Percentiles rank a stretch among this genome's conserved stretches.
These are phyloP conservation scores for Scytalopus superciliaris DNA, from an alignment of 2,113 vertebrate genomes.

Conservation along the genomic window DNA sequence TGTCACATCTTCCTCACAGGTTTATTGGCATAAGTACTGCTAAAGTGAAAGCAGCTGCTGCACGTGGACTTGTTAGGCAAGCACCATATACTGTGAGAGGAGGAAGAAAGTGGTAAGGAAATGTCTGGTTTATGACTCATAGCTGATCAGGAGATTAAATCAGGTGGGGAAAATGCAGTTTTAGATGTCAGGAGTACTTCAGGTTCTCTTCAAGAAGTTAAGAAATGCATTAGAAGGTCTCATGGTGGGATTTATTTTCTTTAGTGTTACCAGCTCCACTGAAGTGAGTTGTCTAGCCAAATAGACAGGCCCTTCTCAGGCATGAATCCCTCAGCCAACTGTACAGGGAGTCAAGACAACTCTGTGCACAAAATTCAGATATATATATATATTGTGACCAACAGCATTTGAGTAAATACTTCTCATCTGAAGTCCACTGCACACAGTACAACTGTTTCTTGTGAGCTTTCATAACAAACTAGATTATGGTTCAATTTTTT, in stretches of 20 bases:
- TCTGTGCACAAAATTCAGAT: background rate
- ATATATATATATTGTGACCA: background rate
- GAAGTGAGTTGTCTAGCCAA: background rate
- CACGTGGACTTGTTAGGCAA: background rate
- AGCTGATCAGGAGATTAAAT: background rate
- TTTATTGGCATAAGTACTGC: background rate
- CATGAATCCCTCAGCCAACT: background rate
- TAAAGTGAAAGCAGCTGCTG: background rate
- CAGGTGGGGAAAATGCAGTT: background rate
- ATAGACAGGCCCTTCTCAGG: background rate
- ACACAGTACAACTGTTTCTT: background rate
- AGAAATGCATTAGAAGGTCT: background rate
- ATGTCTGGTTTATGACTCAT: background rate
- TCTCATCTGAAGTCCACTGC: background rate
- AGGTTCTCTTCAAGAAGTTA: background rate
- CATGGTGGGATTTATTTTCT: background rate
- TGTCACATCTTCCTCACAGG: background rate
- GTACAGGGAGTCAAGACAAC: background rate
- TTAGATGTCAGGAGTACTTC: background rate
- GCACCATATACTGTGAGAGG: background rate
- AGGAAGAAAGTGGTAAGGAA: background rate
- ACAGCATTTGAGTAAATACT: background rate
- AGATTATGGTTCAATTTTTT: background rate
- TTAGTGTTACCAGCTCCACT: background rate
- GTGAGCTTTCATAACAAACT: background rate